Conservation (phyloP, 1,140 invertebrate genomes). For the Teleopsis dalmanni region DNA sequence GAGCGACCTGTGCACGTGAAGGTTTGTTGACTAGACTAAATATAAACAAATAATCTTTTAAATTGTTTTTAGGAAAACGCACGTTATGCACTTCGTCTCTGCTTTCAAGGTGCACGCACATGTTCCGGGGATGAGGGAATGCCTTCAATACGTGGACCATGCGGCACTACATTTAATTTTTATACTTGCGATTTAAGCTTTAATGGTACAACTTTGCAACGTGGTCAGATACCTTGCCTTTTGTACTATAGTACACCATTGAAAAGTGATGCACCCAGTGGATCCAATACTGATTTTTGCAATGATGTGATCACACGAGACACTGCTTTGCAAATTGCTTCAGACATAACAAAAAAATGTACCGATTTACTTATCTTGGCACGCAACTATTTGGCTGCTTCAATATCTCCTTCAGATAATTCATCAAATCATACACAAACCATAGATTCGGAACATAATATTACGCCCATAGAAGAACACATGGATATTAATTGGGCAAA, state of each 20-base stretch:
- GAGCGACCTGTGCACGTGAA: slow-evolving; percentile 80
- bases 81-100: slow-evolving; percentile 81
- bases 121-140: slow-evolving; percentile 89
- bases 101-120: slow-evolving; percentile 87
- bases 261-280: slow-evolving; percentile 19
- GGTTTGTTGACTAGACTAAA: no score
- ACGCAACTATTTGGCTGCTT: slow-evolving; percentile 51
- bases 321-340: slow-evolving; percentile 50
- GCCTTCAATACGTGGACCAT: slow-evolving; percentile 78
- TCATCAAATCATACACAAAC: slow-evolving; percentile 57
- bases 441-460: slow-evolving; percentile 44
- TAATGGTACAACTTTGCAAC: slow-evolving; percentile 86
- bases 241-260: slow-evolving; percentile 68
- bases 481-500: slow-evolving; percentile 44
- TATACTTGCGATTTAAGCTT: slow-evolving; percentile 86
- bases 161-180: slow-evolving; percentile 89
- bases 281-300: slow-evolving; percentile 4
- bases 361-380: slow-evolving; percentile 65
- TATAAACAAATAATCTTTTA: no score
- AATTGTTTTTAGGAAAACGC: slow-evolving; percentile 59
- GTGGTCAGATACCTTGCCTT: slow-evolving; percentile 92
- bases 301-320: slow-evolving; percentile 37
- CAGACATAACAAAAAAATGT: slow-evolving; percentile 64
- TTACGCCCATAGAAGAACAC: slow-evolving; percentile 44
- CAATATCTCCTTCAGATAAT: slow-evolving; percentile 47